Base-by-base conservation (phyloP, 2,888 invertebrate species). In the Elmis aenea region DNA sequence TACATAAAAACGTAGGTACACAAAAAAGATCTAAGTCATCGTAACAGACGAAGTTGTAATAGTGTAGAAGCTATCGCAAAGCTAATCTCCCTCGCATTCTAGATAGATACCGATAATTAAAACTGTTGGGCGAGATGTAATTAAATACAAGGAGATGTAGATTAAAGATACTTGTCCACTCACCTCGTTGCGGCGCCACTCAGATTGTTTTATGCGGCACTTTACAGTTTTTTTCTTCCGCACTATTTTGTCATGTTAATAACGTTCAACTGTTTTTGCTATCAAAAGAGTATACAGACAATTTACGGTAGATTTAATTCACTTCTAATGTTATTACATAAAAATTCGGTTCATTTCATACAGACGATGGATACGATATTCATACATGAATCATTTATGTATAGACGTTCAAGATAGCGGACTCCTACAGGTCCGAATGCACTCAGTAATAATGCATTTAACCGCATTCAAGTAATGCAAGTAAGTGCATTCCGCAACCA, bases 121-220 rank as follows among this genome's bases (percentile, higher is more conserved):
- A 46, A 49, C 49, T 45, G 46, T 46, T 46, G 45, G 36, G 45
- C 45, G 42, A 46, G 37, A 37, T 32, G 46, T 46, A 46, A 49
- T 49, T 49, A 49, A 49, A 49, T 46, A 43, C 38, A 42, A 45
- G 37, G 25, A 40, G 45, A 49, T 46, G 39, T 41, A 38, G 48
- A 48, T 47, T 45, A 41, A 41, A 46, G 45, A 46, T 49, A 45
- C 26, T 46, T 49, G 49, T 46, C 43, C 46, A 49, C 46, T 49
- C 49, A 49, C 46, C 42, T 42, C 33, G 28, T 34, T 37, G 23
- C 36, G 48, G 45, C 45, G 47, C 45, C 47, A 30, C 26, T 27
- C 34, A 26, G 26, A 38, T 42, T 37, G 38, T 33, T 38, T 42
- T 42, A 33, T 33, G 42, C 33, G 16, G 29, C 37, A 38, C 38